Evolutionary conservation across 1,140 invertebrate species (phyloP), one percentile per base, ranked within the genome.

Genomic region (Pseudachorutes palmiensis): DNA sequence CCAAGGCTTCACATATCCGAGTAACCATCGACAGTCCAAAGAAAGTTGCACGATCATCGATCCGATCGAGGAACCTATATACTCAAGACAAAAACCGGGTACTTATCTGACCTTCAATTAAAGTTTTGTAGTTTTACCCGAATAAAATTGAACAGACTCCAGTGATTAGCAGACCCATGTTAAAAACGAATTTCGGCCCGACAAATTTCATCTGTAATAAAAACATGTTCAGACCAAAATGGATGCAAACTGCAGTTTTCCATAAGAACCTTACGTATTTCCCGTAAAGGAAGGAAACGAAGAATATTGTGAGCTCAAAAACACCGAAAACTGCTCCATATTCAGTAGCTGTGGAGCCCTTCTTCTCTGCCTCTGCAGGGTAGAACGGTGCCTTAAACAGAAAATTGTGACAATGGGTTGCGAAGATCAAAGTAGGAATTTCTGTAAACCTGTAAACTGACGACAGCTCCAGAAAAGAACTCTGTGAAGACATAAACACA

Each of bases 321-420:
- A 28, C 9, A 9, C 59, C 59, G 22, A 61, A 61, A 16, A 61
- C 59, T 22, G 28, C 14, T 19, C 93, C 92, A 81, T 92, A 92
- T 74, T 93, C 89, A 22, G 90, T 88, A 0, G 91, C 85, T 5
- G 87, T 84, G 5, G 89, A 88, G 41, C 90, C 90, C 83, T 94
- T 94, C 57, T 82, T 83, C 74, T 89, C 87, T 16, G 92, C 91
- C 74, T 82, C 82, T 70, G 75, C 72, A 1, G 82, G 82, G 71
- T 83, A 83, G 68, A 83, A 83, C 16, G 82, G 82, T 16, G 82
- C 82, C 68, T 84, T 12, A 45, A 45, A 9, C 9, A 12, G 9
- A 19, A 45, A 9, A 45, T 9, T 9, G 19, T 9, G 19, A 45
- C 9, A 45, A 12, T 12, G 9, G 9, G 19, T n/a, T n/a, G n/a